Evolutionary conservation across 2,888 invertebrate species (phyloP).

Genomic region (Steinernema scapterisci): DNA sequence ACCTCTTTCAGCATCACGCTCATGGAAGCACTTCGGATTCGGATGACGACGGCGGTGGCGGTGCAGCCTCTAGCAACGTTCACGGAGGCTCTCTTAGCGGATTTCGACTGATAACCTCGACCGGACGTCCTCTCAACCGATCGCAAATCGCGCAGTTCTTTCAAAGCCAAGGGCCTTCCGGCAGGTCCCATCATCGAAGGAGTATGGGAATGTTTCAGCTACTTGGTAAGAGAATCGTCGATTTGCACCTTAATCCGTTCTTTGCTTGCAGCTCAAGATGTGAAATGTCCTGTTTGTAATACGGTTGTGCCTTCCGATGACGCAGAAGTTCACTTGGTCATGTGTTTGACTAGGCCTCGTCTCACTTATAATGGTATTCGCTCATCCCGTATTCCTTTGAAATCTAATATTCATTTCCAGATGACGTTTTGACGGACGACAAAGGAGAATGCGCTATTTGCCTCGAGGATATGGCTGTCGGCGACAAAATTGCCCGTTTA

Average conservation of each 20-base stretch:
- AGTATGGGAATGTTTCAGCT: conserved; percentile 35
- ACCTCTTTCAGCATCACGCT: not conserved
- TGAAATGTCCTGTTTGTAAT: conserved; percentile 98
- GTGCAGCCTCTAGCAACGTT: not conserved
- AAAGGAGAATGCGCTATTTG: conserved; percentile 99
- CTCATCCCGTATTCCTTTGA: not conserved
- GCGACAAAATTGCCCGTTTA: conserved; percentile 94
- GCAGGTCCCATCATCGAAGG: not conserved
- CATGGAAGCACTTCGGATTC: conserved; percentile 32
- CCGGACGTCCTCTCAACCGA: conserved; percentile 21
- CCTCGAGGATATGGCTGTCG: conserved; percentile 91
- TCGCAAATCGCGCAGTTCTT: conserved; percentile 23
- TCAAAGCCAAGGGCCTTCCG: conserved; percentile 18
- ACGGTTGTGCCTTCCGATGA: conserved; percentile 97
- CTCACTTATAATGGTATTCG: conserved; percentile 94
- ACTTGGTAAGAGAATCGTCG: conserved; percentile 34
- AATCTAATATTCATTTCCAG: conserved; percentile 74
- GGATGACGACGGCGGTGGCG: conserved; percentile 32
- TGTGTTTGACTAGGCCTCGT: conserved; percentile 98
- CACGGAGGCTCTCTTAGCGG: conserved; percentile 7
- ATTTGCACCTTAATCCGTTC: not conserved
- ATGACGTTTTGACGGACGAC: conserved; percentile 92
- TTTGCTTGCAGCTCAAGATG: conserved; percentile 74
- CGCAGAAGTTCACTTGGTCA: conserved; percentile 97
- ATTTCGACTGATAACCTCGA: conserved; percentile 25